Conservation (phyloP, 2,113 vertebrate genomes). For the Ornithorhynchus anatinus region DNA sequence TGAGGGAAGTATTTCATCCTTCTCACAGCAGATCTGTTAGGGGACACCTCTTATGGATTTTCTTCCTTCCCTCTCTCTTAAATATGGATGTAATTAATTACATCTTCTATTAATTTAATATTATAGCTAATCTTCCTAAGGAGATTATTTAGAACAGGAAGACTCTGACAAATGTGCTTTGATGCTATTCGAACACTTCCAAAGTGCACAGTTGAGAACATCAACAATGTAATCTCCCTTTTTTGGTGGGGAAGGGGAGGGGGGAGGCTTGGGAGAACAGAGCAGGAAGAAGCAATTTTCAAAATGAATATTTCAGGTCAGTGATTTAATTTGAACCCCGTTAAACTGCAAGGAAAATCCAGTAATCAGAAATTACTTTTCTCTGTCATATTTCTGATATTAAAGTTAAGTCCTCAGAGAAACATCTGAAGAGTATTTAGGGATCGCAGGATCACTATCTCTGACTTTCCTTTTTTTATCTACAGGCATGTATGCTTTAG, state of each 20-base stretch:
- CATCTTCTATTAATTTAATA: conserved; percentile 65
- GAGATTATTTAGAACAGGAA: conserved; percentile 62
- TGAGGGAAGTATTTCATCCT: conserved; percentile 34
- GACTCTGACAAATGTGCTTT: conserved; percentile 45
- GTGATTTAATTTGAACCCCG: conserved; percentile 52
- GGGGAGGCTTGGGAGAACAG: too few species aligned
- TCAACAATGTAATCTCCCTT: conserved; percentile 39
- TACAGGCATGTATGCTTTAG: background rate
- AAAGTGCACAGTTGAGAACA: conserved; percentile 57
- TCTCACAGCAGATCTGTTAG: conserved; percentile 41
- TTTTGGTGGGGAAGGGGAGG: conserved; percentile 45
- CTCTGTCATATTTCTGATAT: conserved; percentile 14
- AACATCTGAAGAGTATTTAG: conserved; percentile 53
- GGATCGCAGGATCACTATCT: conserved; percentile 42
- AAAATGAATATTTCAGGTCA: conserved; percentile 64
- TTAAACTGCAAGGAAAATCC: conserved; percentile 44
- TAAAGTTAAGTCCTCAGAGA: conserved; percentile 48
- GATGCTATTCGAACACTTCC: conserved; percentile 56
- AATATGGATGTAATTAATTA: conserved; percentile 63
- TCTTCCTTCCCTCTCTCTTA: conserved; percentile 55
- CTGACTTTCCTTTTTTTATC: conserved; percentile 21
- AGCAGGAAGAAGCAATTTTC: conserved; percentile 58
- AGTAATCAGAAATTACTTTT: conserved; percentile 55
- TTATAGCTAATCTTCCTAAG: conserved; percentile 65
- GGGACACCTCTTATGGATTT: conserved; percentile 42